Evolutionary conservation across 2,797 vertebrate species (phyloP), one percentile per base, ranked within the genome.

Genomic region (Tapirus indicus): DNA sequence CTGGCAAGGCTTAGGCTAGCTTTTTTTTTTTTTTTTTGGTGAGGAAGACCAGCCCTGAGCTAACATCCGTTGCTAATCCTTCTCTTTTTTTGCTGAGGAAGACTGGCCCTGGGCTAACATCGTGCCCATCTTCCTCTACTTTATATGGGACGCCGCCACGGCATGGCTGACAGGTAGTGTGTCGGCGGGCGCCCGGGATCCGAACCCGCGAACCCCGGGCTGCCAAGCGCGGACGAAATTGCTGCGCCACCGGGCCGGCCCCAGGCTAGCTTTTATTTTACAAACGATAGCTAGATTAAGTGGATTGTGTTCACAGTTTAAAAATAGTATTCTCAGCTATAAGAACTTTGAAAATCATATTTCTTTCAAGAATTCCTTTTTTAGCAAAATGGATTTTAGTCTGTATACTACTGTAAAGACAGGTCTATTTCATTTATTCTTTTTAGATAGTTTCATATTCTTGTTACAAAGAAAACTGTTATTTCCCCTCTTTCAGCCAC

Each of bases 381-480:
- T 92, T 29, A 89, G 66, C 23, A 83, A 88, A 91, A 87, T 64
- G 74, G 44, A 44, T 58, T 89, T 95, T 97, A 47, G 9, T 41
- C 20, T 93, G 6, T 17, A 12, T 7, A 52, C 3, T 35, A 44
- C n/a, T 21, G 38, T 80, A 78, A 87, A 72, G 25, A 84, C 8
- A 21, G 32, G 54, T 1, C 10, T 54, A 35, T 23, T 85, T 88
- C 23, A 74, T 83, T 32, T 87, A 60, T 58, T 47, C 68, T 74
- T 66, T 96, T 82, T 11, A 72, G 80, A 77, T 44, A 58, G 16
- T 85, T 92, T 44, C n/a, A 17, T 38, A 49, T 44, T 97, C 94
- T 83, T 88, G 52, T 84, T 54, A 58, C 44, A 68, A 84, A 64
- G 52, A 91, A 64, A 74, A 79, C 27, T 25, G 29, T 29, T 32